These are phyloP conservation scores for Erpetoichthys calabaricus DNA, from an alignment of 2,797 vertebrate species.

Conservation along the genomic window DNA sequence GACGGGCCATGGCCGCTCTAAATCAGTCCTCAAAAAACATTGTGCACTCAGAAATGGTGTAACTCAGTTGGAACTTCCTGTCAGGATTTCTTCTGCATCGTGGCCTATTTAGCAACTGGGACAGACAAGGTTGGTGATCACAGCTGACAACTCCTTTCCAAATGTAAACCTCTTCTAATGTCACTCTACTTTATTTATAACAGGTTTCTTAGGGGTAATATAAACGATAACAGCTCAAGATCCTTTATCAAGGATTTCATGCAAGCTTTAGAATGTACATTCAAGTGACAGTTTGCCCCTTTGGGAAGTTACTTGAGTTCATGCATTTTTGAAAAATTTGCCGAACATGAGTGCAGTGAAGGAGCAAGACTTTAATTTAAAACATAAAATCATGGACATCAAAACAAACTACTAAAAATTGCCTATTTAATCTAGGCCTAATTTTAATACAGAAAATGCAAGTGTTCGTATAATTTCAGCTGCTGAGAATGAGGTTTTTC, in stretches of 20 bases:
- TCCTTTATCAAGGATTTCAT: not conserved
- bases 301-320: not conserved
- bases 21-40: constrained; percentile 14
- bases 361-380: too few relatives aligned
- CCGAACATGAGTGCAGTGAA: not conserved
- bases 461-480: too few relatives aligned
- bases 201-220: not conserved
- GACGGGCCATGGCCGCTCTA: constrained; percentile 9
- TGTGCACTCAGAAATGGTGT: constrained; percentile 28
- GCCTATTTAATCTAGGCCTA: too few relatives aligned
- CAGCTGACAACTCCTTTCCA: constrained; percentile 41
- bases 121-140: constrained; percentile 31
- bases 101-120: constrained; percentile 28
- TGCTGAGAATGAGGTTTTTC: too few relatives aligned
- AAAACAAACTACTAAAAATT: too few relatives aligned
- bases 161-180: constrained; percentile 15
- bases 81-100: constrained; percentile 22
- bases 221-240: not conserved
- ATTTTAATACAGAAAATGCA: too few relatives aligned
- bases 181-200: not conserved
- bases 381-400: too few relatives aligned
- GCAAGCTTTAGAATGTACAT: not conserved
- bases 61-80: constrained; percentile 38
- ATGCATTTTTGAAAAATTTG: constrained; percentile 1
- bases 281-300: constrained; percentile 2